These are phyloP conservation scores for Hybognathus amarus DNA, from an alignment of 2,797 vertebrate genomes.

Conservation along the genomic window DNA sequence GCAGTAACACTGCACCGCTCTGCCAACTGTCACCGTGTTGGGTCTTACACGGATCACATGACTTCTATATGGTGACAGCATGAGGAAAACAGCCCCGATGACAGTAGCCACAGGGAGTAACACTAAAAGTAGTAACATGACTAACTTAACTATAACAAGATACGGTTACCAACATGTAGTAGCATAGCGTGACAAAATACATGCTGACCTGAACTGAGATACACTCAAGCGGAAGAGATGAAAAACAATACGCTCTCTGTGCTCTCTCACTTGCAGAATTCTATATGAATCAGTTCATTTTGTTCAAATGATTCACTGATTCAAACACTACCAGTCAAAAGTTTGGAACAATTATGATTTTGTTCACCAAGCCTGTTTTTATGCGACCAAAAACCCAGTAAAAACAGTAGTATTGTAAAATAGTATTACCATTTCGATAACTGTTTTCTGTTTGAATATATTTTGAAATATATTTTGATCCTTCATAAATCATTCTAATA, in stretches of 20 bases:
- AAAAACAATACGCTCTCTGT: neutral
- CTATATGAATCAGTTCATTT: neutral
- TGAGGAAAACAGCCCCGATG: neutral
- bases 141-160: slow-evolving; percentile 5
- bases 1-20: neutral
- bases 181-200: neutral
- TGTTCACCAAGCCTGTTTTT: neutral
- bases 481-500: too few species aligned
- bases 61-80: neutral
- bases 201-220: neutral
- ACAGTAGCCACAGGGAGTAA: neutral
- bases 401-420: neutral
- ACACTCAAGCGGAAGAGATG: neutral
- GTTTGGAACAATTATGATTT: neutral
- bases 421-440: neutral
- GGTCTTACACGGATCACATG: slow-evolving; percentile 2
- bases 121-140: neutral
- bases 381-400: neutral
- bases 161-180: neutral
- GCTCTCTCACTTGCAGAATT: neutral
- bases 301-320: neutral
- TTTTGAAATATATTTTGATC: too few species aligned
- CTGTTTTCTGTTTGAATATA: neutral
- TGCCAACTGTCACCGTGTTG: too few species aligned
- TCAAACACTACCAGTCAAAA: neutral